Conservation (phyloP, 2,888 invertebrate genomes). For the Machimus rusticus region DNA sequence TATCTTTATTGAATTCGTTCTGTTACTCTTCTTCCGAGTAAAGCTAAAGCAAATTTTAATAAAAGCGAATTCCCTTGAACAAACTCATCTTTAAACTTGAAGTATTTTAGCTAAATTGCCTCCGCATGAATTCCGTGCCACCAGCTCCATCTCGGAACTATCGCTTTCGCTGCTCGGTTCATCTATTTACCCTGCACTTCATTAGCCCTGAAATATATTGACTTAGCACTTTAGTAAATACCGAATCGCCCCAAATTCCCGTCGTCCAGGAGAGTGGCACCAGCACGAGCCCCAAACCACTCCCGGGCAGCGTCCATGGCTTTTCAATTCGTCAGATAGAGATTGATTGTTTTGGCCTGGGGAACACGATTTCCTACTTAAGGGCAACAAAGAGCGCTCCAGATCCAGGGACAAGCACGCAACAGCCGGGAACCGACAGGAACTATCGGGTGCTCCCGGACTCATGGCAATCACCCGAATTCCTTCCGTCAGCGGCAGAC, state of each 20-base stretch:
- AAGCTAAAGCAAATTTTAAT: not conserved
- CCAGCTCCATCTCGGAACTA: not conserved
- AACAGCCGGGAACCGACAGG: not conserved
- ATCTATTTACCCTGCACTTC: not conserved
- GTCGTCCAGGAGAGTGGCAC: not conserved
- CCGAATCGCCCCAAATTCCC: not conserved
- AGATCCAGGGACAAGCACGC: not conserved
- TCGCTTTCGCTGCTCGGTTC: not conserved
- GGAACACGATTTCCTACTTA: slow-evolving; percentile 1
- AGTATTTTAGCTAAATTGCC: not conserved
- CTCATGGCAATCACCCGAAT: not conserved
- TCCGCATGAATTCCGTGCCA: not conserved
- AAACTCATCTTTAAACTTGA: not conserved
- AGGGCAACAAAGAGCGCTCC: not conserved
- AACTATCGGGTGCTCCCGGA: not conserved
- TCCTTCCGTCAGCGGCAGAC: not conserved
- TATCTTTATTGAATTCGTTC: too few relatives aligned
- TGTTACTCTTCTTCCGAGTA: not conserved
- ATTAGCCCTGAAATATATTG: not conserved
- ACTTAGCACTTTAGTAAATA: not conserved
- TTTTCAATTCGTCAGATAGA: not conserved
- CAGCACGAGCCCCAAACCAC: not conserved
- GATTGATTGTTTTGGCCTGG: slow-evolving; percentile 8
- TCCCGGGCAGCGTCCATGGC: not conserved
- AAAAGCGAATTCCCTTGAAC: not conserved